Percentiles rank a stretch among this genome's conserved stretches.
These are phyloP conservation scores for Idaea dimidiata DNA, from an alignment of 2,888 invertebrate species.

Conservation along the genomic window DNA sequence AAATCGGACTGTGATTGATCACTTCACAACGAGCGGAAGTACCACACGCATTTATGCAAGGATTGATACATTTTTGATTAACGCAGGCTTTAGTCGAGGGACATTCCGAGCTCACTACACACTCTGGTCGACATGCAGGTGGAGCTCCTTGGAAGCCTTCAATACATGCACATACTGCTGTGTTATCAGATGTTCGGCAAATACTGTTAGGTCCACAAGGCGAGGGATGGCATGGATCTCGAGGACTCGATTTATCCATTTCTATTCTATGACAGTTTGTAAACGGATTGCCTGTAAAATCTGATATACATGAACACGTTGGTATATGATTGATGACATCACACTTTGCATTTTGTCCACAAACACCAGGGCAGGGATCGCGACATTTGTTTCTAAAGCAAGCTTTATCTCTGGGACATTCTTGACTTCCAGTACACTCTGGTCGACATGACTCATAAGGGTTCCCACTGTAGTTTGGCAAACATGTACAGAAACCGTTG, in stretches of 20 bases:
- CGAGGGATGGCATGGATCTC: constrained; percentile 88
- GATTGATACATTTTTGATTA: constrained; percentile 90
- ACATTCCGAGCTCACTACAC: constrained; percentile 91
- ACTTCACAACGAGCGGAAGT: constrained; percentile 88
- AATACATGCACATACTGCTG: constrained; percentile 90
- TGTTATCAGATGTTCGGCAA: constrained; percentile 87
- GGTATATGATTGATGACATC: constrained; percentile 88
- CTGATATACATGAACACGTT: constrained; percentile 84
- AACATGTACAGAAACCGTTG: constrained; percentile 85
- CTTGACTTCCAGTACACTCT: constrained; percentile 86
- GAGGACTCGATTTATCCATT: constrained; percentile 44
- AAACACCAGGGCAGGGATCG: constrained; percentile 88
- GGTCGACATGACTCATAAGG: constrained; percentile 86
- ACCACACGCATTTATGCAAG: constrained; percentile 91
- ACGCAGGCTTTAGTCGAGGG: constrained; percentile 90
- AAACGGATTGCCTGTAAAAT: constrained; percentile 88
- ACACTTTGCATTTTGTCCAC: constrained; percentile 87
- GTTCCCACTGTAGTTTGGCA: constrained; percentile 85
- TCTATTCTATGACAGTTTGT: constrained; percentile 69
- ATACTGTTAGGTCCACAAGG: constrained; percentile 90
- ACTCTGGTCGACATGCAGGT: constrained; percentile 91
- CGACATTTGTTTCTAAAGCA: constrained; percentile 87
- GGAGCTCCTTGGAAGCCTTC: constrained; percentile 89
- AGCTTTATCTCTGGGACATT: constrained; percentile 85
- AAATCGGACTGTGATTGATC: constrained; percentile 92